Base-by-base conservation (phyloP, 2,888 invertebrate species). In the Troides aeacus region DNA sequence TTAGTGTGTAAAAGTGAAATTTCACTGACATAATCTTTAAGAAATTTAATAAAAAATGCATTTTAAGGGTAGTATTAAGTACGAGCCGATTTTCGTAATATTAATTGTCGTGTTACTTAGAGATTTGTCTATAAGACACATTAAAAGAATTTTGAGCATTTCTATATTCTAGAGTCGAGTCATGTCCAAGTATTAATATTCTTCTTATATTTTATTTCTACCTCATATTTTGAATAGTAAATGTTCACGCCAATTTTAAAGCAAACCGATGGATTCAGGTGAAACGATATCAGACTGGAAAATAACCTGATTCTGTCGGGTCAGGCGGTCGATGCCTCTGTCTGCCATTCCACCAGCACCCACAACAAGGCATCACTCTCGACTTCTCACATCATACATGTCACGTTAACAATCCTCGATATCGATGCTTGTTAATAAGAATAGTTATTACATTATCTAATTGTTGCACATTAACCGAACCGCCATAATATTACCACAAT, bases 331-430 rank as follows among this genome's bases (percentile, higher is more conserved):
- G 89, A 77, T 92, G 92, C 76, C 92, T 82, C 82, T 90, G 92
- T 78, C 90, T 86, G 77, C 92, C 91, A 69, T 87, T 91, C 91
- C 92, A 92, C 92, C 92, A 92, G 78, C 92, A 92, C 15, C 92
- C 92, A 81, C 92, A 92, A 78, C 92, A 92, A 74, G 92, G 89
- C 92, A 92, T 92, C 78, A 75, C 71, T 74, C 60, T 42, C 36
- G 53, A 70, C 70, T 71, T 68, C 59, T 76, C 74, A 65, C 71
- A 75, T 71, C 53, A 21, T 70, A 74, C 56, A 42, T 56, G 39
- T 59, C 62, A 61, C 53, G 24, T 2, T 12, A 57, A 50, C 23
- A 53, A 18, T 15, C 58, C 12, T 12, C 21, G 5, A 42, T 46
- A 17, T 65, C 36, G 58, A 66, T 24, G 42, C 21, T 15, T 56